Percentiles rank a stretch among this genome's conserved stretches.
Conservation (phyloP, 2,888 invertebrate species). For the Drosophila vallismaia region DNA sequence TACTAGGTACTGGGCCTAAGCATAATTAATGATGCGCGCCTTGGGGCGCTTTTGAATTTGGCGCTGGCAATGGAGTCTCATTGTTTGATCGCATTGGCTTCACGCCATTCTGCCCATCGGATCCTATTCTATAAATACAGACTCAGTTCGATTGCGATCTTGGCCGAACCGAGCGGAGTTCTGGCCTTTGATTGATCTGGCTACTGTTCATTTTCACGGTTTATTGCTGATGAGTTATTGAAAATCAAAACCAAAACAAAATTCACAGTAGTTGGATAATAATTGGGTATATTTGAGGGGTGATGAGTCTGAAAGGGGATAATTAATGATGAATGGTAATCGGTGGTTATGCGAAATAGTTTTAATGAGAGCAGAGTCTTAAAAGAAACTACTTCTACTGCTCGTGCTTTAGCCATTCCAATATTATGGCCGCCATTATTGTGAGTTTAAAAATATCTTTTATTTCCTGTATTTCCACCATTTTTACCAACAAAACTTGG, state of each 20-base stretch:
- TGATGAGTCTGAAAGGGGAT: conserved; percentile 9
- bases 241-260: conserved; percentile 35
- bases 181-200: conserved; percentile 61
- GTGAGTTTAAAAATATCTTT: neutral
- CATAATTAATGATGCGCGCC: conserved; percentile 78
- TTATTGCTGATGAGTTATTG: conserved; percentile 61
- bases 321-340: conserved; percentile 8
- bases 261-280: conserved; percentile 43
- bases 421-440: neutral
- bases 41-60: conserved; percentile 69
- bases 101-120: conserved; percentile 56
- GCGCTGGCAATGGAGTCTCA: conserved; percentile 51
- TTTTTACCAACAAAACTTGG: neutral
- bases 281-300: conserved; percentile 45
- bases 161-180: conserved; percentile 46
- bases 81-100: conserved; percentile 72
- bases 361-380: neutral
- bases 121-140: conserved; percentile 6
- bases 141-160: conserved; percentile 24
- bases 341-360: neutral
- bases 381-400: neutral
- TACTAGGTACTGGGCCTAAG: conserved; percentile 41
- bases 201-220: conserved; percentile 73
- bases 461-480: neutral
- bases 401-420: neutral